phyloP scores from a whole-genome alignment of 2,888 invertebrate genomes.

The Aleiodes alternator region DNA sequence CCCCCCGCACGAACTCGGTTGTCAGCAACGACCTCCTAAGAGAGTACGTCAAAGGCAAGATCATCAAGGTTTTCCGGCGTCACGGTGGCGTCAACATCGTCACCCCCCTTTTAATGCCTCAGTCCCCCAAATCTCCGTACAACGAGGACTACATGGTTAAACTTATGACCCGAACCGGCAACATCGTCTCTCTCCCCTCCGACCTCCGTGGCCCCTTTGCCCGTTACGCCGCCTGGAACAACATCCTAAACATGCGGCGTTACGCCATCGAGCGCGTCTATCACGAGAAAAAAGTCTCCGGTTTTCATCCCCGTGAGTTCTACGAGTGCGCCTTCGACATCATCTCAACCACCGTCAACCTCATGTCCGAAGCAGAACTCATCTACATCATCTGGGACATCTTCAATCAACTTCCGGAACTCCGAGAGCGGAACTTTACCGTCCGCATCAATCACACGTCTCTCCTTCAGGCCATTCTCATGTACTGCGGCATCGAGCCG shows the following conservation, averaged over 20 bases:
- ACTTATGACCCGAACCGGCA: slow-evolving; percentile 92
- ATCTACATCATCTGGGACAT: slow-evolving; percentile 87
- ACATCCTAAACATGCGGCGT: slow-evolving; percentile 86
- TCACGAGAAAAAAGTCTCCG: slow-evolving; percentile 83
- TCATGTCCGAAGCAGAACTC: slow-evolving; percentile 91
- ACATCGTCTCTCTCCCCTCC: slow-evolving; percentile 89
- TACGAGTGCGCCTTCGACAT: slow-evolving; percentile 96
- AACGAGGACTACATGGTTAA: slow-evolving; percentile 82
- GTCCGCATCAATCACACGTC: slow-evolving; percentile 89
- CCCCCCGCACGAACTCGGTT: slow-evolving; percentile 51
- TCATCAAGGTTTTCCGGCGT: slow-evolving; percentile 81
- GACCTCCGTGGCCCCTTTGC: slow-evolving; percentile 90
- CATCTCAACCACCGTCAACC: slow-evolving; percentile 84
- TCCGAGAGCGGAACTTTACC: slow-evolving; percentile 81
- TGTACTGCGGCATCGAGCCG: slow-evolving; percentile 87
- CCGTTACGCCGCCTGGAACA: slow-evolving; percentile 87
- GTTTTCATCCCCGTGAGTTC: slow-evolving; percentile 92
- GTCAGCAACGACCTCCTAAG: slow-evolving; percentile 62
- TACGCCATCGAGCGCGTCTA: slow-evolving; percentile 93
- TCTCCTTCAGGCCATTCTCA: slow-evolving; percentile 84
- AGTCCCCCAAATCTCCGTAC: slow-evolving; percentile 77
- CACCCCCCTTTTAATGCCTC: slow-evolving; percentile 89
- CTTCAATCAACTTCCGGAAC: slow-evolving; percentile 81
- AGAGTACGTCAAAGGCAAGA: slow-evolving; percentile 73
- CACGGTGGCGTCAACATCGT: slow-evolving; percentile 88